A percentile compares a stretch with the other conserved stretches of the same genome.
phyloP scores from a whole-genome alignment of 2,797 vertebrate species.

The Crenuchus spilurus region DNA sequence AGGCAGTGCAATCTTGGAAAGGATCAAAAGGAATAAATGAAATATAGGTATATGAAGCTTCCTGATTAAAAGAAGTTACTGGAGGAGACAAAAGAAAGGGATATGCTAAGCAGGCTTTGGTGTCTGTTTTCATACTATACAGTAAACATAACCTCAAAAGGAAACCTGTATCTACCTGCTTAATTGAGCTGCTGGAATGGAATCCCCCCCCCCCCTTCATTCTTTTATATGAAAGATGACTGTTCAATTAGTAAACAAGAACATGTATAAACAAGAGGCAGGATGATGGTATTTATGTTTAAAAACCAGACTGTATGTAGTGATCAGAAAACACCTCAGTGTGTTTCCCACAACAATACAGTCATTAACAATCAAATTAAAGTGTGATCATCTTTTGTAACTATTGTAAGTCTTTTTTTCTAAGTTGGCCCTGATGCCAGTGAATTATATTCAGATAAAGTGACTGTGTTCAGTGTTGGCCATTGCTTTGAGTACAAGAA shows the following conservation, averaged over 20 bases:
- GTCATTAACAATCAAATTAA: background rate
- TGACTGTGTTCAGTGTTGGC: background rate
- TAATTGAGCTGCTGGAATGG: background rate
- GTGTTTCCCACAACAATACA: background rate
- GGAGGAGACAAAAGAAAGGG: background rate
- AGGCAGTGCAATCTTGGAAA: background rate
- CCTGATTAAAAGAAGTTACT: background rate
- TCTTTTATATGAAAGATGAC: background rate
- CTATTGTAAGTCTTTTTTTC: background rate
- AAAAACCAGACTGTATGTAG: background rate
- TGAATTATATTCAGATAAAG: background rate
- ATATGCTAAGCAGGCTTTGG: background rate
- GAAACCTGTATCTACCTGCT: background rate
- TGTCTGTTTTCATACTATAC: background rate
- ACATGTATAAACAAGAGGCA: background rate
- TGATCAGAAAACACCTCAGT: background rate
- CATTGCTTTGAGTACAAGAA: background rate
- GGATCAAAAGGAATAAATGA: background rate
- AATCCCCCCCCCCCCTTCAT: background rate
- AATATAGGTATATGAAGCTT: background rate
- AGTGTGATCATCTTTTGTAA: background rate
- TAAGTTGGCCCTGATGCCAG: no score
- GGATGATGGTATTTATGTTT: background rate
- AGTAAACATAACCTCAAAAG: background rate
- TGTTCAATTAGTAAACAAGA: background rate